Base-by-base conservation (phyloP, 2,888 invertebrate species). In the Tillus elongatus region DNA sequence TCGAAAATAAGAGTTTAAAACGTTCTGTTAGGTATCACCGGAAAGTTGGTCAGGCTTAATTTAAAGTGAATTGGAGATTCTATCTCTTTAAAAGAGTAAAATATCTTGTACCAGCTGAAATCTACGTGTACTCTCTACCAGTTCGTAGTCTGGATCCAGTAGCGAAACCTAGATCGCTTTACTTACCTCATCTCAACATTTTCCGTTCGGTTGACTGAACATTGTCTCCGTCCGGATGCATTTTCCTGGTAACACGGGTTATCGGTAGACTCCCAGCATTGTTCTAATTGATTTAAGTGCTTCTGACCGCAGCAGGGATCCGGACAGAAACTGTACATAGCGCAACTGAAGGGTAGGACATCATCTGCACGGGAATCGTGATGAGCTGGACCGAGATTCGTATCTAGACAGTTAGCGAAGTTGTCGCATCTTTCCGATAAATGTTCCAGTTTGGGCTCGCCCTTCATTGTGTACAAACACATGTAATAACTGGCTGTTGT, bases 391-490 rank as follows among this genome's bases (percentile, higher is more conserved):
- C 69, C 68, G 39, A 58, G 61, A 16, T 51, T 49, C 8, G 56
- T 43, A 49, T 73, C 69, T 39, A 73, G 57, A 49, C 78, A 79
- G 50, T 68, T 63, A 1, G 77, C 77, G 46, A 70, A 73, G 58
- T 79, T 77, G 52, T 77, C 77, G 51, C 79, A 80, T 4, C 60
- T 37, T 47, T 75, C 77, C 1, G 67, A 67, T 27, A 79, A 61
- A 53, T 68, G 64, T 9, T 66, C 61, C 41, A 79, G 56, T 33
- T 67, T 66, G 3, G 70, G 66, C 11, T 54, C 63, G 41, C 68
- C 69, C 32, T 69, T 60, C 72, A 78, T 74, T 10, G 78, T 74
- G 53, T 72, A 79, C 74, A 74, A 75, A 50, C 79, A 79, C 76
- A 80, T 75, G 58, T 70, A 79, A 57, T 78, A 79, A 46, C 74